A percentile compares a stretch with the other conserved stretches of the same genome.
These are phyloP conservation scores for Hylaeus anthracinus DNA, from an alignment of 1,140 invertebrate species.

Conservation along the genomic window DNA sequence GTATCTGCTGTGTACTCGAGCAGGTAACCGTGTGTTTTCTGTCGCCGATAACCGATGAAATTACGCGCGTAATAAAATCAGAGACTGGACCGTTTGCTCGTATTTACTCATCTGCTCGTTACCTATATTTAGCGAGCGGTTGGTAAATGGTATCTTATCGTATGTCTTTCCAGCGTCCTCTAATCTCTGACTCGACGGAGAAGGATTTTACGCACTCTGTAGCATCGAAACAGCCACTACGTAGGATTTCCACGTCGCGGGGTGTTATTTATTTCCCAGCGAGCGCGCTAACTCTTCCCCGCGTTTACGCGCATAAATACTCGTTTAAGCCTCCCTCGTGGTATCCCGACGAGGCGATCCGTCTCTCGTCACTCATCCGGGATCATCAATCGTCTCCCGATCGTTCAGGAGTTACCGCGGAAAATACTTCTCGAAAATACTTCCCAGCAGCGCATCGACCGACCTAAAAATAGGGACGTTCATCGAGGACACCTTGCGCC, in stretches of 20 bases:
- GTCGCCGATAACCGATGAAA: no score
- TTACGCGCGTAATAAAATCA: not conserved
- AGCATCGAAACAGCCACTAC: slow-evolving; percentile 41
- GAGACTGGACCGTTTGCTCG: not conserved
- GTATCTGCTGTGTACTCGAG: no score
- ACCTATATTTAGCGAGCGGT: slow-evolving; percentile 47
- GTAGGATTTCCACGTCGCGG: slow-evolving; percentile 55
- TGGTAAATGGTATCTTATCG: slow-evolving; percentile 31
- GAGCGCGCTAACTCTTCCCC: slow-evolving; percentile 59
- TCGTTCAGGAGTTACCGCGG: slow-evolving; percentile 33
- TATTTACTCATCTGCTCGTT: not conserved
- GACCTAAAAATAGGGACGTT: slow-evolving; percentile 34
- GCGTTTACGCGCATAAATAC: slow-evolving; percentile 68
- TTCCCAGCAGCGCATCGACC: not conserved
- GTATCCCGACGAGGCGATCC: slow-evolving; percentile 55
- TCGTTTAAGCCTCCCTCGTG: slow-evolving; percentile 63
- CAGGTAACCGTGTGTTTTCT: no score
- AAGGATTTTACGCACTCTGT: slow-evolving; percentile 55
- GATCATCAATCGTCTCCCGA: slow-evolving; percentile 62
- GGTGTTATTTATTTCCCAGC: slow-evolving; percentile 63
- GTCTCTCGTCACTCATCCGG: slow-evolving; percentile 64
- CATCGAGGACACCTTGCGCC: slow-evolving; percentile 20
- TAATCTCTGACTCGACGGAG: slow-evolving; percentile 57
- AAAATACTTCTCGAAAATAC: slow-evolving; percentile 31
- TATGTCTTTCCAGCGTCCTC: slow-evolving; percentile 31